A percentile compares a stretch with the other conserved stretches of the same genome.
Conservation (phyloP, 2,888 invertebrate species). For the Strigamia transsilvanica region DNA sequence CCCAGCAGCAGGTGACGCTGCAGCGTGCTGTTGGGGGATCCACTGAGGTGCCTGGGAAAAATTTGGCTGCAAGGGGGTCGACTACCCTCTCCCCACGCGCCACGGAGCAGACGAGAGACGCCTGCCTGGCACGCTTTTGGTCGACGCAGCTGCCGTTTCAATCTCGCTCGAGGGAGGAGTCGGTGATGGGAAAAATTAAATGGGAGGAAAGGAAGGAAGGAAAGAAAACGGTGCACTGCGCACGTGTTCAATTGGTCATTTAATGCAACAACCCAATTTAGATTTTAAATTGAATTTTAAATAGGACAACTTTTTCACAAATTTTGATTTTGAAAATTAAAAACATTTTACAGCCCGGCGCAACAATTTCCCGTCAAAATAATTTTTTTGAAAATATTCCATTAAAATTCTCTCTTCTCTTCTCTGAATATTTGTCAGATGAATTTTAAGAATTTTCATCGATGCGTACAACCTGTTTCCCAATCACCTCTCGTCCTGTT, state of each 20-base stretch:
- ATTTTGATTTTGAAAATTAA: too few species aligned
- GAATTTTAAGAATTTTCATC: not conserved
- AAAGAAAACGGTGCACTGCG: constrained; percentile 19
- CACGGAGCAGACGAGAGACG: constrained; percentile 25
- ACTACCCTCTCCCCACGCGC: constrained; percentile 24
- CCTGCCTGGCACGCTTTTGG: constrained; percentile 34
- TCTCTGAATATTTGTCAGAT: not conserved
- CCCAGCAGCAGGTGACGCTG: constrained; percentile 26
- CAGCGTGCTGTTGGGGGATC: constrained; percentile 1
- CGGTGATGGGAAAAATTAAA: constrained; percentile 32
- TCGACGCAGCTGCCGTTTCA: constrained; percentile 33
- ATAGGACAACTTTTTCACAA: not conserved
- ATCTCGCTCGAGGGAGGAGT: constrained; percentile 49
- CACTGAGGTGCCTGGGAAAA: constrained; percentile 37
- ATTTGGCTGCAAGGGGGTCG: constrained; percentile 7
- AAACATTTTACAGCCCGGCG: too few species aligned
- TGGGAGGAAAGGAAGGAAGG: not conserved
- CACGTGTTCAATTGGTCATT: constrained; percentile 41
- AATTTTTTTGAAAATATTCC: not conserved
- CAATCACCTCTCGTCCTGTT: constrained; percentile 49
- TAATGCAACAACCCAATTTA: constrained; percentile 5
- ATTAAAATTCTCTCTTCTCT: not conserved
- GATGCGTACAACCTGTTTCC: constrained; percentile 39
- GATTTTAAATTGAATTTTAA: constrained; percentile 7
- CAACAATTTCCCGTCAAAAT: not conserved